phyloP scores from a whole-genome alignment of 1,140 invertebrate species.

The Drosophila dunni region DNA sequence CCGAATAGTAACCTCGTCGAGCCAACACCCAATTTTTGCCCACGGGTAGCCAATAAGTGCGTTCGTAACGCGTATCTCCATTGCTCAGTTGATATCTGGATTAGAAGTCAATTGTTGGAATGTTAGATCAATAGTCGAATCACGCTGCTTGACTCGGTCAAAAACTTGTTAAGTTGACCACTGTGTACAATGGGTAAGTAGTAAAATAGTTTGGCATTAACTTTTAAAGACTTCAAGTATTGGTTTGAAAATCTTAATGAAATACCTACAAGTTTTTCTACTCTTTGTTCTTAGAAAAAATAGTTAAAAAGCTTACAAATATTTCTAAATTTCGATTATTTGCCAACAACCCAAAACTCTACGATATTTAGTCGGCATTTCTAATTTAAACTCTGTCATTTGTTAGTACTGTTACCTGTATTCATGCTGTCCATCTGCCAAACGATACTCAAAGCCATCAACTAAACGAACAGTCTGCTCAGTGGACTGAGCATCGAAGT shows the following conservation, averaged over 20 bases:
- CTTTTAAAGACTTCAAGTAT: no score
- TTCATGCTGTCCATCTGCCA: slow-evolving; percentile 63
- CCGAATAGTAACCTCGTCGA: slow-evolving; percentile 71
- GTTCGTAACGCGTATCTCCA: slow-evolving; percentile 77
- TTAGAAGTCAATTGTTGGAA: not conserved
- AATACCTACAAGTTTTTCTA: no score
- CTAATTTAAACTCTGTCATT: not conserved
- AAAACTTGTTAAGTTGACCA: no score
- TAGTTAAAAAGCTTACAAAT: no score
- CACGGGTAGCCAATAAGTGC: slow-evolving; percentile 71
- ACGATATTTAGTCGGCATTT: no score
- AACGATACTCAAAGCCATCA: slow-evolving; percentile 62
- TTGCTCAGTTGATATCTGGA: slow-evolving; percentile 69
- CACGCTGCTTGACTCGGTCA: no score
- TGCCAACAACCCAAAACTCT: no score
- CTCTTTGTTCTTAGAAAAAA: no score
- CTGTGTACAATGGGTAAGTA: no score
- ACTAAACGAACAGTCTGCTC: slow-evolving; percentile 33
- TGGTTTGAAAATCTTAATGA: no score
- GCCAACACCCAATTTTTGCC: slow-evolving; percentile 62
- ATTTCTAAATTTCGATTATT: no score
- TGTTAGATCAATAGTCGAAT: not conserved
- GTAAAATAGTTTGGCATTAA: no score
- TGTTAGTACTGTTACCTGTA: slow-evolving; percentile 56
- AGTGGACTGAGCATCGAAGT: not conserved